Evolutionary conservation across 2,797 vertebrate species (phyloP).

Genomic region (Neostethus bicornis): DNA sequence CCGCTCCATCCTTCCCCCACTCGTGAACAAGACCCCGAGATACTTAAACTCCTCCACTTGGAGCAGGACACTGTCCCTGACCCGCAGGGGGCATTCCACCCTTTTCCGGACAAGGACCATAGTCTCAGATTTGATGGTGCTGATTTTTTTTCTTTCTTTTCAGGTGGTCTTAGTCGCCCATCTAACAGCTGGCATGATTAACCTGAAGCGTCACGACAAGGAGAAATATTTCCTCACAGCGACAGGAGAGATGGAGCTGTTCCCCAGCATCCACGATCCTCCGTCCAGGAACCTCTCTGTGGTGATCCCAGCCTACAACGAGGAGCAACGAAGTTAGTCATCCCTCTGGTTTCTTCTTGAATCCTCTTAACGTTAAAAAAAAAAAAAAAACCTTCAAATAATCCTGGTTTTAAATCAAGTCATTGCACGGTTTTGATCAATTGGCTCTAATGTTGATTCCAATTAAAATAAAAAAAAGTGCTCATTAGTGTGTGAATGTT

Average conservation of each 20-base stretch:
- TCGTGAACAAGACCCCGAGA: too few relatives aligned
- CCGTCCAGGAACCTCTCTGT: constrained; percentile 88
- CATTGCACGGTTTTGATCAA: neutral
- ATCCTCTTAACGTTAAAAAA: neutral
- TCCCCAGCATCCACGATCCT: constrained; percentile 86
- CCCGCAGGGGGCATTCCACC: too few relatives aligned
- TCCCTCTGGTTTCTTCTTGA: neutral
- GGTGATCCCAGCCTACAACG: constrained; percentile 93
- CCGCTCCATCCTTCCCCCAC: too few relatives aligned
- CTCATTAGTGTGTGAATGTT: constrained; percentile 11
- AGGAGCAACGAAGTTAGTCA: constrained; percentile 91
- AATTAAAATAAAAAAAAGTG: too few relatives aligned
- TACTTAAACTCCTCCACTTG: too few relatives aligned
- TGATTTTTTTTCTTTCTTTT: constrained; percentile 16
- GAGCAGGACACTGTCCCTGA: too few relatives aligned
- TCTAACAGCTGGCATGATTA: constrained; percentile 82
- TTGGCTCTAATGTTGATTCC: too few relatives aligned
- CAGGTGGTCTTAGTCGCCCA: constrained; percentile 85
- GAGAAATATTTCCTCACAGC: constrained; percentile 86
- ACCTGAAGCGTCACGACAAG: constrained; percentile 77
- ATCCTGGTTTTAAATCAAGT: too few relatives aligned
- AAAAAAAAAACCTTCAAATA: neutral
- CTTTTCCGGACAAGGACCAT: too few relatives aligned
- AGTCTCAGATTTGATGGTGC: too few relatives aligned
- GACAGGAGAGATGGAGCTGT: constrained; percentile 74